Conservation (phyloP, 35 echinoderm and acorn worm genomes). For the Antedon bifida region DNA sequence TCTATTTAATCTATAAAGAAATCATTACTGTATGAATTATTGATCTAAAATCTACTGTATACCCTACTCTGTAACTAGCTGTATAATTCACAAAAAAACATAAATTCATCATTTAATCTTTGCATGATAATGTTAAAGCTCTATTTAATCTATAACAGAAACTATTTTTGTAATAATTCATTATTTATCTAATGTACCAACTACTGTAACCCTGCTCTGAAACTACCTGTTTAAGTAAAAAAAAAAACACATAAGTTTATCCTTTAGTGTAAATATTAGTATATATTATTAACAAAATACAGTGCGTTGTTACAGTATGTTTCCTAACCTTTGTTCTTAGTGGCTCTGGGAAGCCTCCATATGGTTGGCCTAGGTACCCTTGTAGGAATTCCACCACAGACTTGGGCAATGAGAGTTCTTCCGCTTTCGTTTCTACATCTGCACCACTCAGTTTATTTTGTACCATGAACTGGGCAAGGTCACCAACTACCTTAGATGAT, state of each 20-base stretch:
- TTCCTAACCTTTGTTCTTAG: conserved; percentile 63
- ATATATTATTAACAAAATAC: neutral
- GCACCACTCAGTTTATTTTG: conserved; percentile 76
- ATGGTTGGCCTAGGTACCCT: conserved; percentile 82
- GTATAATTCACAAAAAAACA: no score
- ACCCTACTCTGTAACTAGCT: no score
- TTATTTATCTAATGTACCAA: no score
- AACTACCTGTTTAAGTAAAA: no score
- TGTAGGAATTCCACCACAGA: conserved; percentile 97
- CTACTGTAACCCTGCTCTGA: no score
- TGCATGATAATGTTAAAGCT: neutral
- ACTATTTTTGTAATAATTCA: no score
- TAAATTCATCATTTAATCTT: no score
- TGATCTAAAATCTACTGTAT: no score
- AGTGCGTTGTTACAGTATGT: neutral
- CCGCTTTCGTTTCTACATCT: conserved; percentile 65
- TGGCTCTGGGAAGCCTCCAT: conserved; percentile 96
- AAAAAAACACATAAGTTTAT: no score
- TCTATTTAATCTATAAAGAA: neutral
- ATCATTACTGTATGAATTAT: neutral
- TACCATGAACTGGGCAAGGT: conserved; percentile 99
- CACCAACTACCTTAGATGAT: conserved; percentile 96
- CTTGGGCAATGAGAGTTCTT: conserved; percentile 88
- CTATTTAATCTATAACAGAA: no score
- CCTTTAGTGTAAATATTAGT: no score